Evolutionary conservation across 2,113 vertebrate species (phyloP).

Genomic region (Orientallactaga bullata): DNA sequence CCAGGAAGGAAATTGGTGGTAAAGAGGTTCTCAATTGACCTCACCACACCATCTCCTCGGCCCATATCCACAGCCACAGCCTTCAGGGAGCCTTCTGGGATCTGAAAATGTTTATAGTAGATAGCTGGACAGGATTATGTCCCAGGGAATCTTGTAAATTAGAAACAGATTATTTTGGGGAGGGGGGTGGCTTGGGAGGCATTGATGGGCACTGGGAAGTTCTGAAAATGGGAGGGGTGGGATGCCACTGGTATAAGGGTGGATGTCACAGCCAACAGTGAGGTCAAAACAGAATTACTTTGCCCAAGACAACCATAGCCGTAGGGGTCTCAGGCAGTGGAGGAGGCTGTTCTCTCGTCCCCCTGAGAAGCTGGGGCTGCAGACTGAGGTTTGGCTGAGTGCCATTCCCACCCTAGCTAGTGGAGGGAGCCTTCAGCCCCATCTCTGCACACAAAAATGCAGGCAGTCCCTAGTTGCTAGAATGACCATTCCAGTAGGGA

Average conservation of each 20-base stretch:
- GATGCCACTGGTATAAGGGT: not conserved
- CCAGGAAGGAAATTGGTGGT: not conserved
- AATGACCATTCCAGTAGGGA: not conserved
- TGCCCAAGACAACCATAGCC: not conserved
- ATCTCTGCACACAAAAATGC: not conserved
- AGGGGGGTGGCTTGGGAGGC: not conserved
- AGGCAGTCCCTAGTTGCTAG: not conserved
- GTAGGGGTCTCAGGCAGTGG: not conserved
- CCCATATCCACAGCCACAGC: not conserved
- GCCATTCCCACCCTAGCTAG: too few species aligned
- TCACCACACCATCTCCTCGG: too few species aligned
- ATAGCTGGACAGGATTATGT: not conserved
- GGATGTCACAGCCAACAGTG: accelerated
- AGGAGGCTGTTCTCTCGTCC: not conserved
- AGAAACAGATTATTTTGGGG: too few species aligned
- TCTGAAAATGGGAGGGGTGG: not conserved
- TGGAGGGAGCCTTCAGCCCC: too few species aligned
- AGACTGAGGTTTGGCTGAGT: not conserved
- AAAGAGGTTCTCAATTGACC: not conserved
- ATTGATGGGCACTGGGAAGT: not conserved
- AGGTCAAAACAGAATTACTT: not conserved
- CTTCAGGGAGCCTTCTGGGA: not conserved
- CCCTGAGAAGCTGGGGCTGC: not conserved
- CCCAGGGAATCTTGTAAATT: not conserved
- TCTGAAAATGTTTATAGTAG: not conserved